These are phyloP conservation scores for Cygnus buccinator DNA, from an alignment of 2,113 vertebrate genomes.

Conservation along the genomic window DNA sequence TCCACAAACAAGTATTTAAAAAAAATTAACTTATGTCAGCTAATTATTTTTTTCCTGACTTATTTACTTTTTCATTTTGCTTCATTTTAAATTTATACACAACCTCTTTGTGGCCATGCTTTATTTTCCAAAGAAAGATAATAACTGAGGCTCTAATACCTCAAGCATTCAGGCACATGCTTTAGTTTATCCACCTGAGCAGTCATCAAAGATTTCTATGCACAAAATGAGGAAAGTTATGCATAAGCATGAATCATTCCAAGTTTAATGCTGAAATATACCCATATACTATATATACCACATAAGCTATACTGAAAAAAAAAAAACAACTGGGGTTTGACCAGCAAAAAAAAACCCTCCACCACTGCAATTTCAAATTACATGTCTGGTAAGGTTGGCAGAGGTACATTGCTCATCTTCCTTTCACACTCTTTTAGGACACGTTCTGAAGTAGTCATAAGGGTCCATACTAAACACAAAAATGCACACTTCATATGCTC, in stretches of 20 bases:
- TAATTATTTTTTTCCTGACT: conserved; percentile 63
- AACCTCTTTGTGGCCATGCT: conserved; percentile 22
- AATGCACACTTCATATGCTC: neutral
- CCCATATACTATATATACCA: neutral
- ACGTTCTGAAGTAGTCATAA: neutral
- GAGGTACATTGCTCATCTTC: neutral
- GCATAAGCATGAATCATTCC: neutral
- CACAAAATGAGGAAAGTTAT: neutral
- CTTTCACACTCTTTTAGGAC: neutral
- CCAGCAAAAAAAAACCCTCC: neutral
- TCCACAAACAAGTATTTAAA: conserved; percentile 37
- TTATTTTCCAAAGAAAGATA: conserved; percentile 25
- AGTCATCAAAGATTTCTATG: conserved; percentile 21
- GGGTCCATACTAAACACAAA: neutral
- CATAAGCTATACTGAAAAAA: neutral
- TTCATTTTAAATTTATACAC: conserved; percentile 53
- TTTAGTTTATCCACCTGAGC: conserved; percentile 24
- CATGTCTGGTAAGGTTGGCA: neutral
- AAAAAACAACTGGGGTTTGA: neutral
- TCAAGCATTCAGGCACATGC: neutral
- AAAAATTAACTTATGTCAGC: conserved; percentile 50
- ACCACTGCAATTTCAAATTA: neutral
- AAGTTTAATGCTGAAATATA: neutral
- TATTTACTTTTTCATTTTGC: conserved; percentile 42
- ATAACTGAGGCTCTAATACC: conserved; percentile 6